Percentiles rank a stretch among this genome's conserved stretches.
phyloP scores from a whole-genome alignment of 2,888 invertebrate species.

The Drosophila kuntzei region DNA sequence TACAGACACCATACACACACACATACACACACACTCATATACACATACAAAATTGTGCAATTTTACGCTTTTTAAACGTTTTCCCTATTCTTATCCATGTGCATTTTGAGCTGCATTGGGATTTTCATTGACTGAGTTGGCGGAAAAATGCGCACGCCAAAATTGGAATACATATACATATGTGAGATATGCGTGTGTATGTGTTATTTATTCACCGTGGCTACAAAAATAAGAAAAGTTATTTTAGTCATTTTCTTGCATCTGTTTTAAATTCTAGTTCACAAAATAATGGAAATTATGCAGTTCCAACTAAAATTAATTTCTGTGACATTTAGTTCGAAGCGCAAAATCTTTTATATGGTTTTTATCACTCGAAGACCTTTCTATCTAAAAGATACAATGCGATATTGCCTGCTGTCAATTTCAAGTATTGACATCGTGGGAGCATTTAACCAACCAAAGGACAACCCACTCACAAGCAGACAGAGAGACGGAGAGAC shows the following conservation, averaged over 20 bases:
- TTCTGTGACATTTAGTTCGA: conserved; percentile 5
- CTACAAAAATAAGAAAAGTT: background rate
- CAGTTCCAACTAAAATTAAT: conserved; percentile 33
- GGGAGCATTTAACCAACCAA: conserved; percentile 71
- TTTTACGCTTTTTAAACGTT: conserved; percentile 60
- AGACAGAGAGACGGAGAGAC: background rate
- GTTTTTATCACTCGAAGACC: conserved; percentile 9
- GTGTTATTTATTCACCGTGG: conserved; percentile 32
- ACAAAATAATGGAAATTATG: background rate
- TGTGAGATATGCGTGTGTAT: background rate
- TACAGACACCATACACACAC: conserved; percentile 15
- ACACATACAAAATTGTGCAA: conserved; percentile 27
- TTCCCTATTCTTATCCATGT: conserved; percentile 37
- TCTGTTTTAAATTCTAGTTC: background rate
- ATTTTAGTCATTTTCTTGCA: background rate
- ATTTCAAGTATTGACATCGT: conserved; percentile 70
- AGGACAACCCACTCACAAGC: conserved; percentile 32
- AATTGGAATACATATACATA: conserved; percentile 28
- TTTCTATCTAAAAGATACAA: conserved; percentile 13
- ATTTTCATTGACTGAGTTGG: conserved; percentile 31
- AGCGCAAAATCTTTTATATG: conserved; percentile 27
- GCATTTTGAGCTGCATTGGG: conserved; percentile 11
- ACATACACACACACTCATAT: conserved; percentile 13
- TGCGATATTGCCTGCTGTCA: conserved; percentile 41
- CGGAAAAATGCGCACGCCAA: conserved; percentile 3